These are phyloP conservation scores for Argyresthia goedartella DNA, from an alignment of 2,888 invertebrate genomes.

Conservation along the genomic window DNA sequence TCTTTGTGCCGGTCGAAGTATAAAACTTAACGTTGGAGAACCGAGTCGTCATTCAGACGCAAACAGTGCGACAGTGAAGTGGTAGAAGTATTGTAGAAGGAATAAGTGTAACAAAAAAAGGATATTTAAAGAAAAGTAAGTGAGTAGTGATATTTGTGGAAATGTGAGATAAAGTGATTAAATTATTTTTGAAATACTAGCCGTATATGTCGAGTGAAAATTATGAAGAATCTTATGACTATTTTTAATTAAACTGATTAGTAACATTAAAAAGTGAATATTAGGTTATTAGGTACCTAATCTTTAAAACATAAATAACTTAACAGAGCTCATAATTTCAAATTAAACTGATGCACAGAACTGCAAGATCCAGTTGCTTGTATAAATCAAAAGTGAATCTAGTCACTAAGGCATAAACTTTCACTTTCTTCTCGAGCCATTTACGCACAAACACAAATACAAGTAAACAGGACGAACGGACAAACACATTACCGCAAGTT, in stretches of 20 bases:
- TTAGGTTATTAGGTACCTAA: neutral
- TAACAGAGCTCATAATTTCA: neutral
- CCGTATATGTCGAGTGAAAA: too few relatives aligned
- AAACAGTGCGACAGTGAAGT: slow-evolving; percentile 57
- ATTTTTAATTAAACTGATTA: neutral
- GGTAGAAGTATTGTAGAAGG: slow-evolving; percentile 27
- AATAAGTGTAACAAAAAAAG: slow-evolving; percentile 15
- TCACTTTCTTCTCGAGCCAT: slow-evolving; percentile 17
- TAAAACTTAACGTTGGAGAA: slow-evolving; percentile 57
- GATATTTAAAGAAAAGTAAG: slow-evolving; percentile 45
- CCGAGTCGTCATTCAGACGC: slow-evolving; percentile 59
- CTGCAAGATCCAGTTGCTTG: neutral
- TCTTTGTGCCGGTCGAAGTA: slow-evolving; percentile 63
- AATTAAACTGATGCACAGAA: neutral
- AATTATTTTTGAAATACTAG: too few relatives aligned
- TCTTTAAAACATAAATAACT: neutral
- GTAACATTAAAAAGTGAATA: neutral
- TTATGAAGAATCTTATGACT: too few relatives aligned
- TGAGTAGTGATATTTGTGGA: slow-evolving; percentile 15
- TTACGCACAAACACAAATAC: neutral
- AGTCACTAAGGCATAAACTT: slow-evolving; percentile 14
- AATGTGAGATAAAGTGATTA: neutral
- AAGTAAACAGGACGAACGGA: neutral
- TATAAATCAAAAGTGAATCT: neutral
- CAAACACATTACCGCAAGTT: neutral